Evolutionary conservation across 1,140 invertebrate species (phyloP), one percentile per base, ranked within the genome.

Genomic region (Eulimnadia texana): DNA sequence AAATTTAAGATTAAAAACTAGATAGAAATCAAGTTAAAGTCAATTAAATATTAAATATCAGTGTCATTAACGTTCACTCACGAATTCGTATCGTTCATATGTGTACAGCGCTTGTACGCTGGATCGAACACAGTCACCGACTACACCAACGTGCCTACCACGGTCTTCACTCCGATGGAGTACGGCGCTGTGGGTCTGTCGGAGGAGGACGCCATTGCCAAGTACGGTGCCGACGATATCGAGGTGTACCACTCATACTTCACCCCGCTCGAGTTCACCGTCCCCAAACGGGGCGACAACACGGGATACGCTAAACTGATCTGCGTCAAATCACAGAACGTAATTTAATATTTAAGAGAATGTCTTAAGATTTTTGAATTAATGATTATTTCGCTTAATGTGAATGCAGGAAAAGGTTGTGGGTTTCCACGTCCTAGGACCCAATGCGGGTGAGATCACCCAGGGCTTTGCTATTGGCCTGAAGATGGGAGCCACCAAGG

Each of bases 401-500:
- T n/a, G n/a, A n/a, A n/a, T n/a, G n/a, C 64, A 82, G 74, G 87
- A 96, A 72, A 80, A 79, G 67, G 84, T 99, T 20, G 73, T 98
- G 56, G 96, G 96, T 3, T 84, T 98, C 70, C 96, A 99, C 77
- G 93, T 95, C 68, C 73, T 95, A 53, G 93, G 94, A 9, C 94
- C 95, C 1, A 86, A 93, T 71, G 94, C 95, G 54, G 95, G 95
- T 24, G 96, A 99, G 80, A 85, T 98, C 47, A 96, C 95, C 58
- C 95, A 98, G 79, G 94, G 93, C 63, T 96, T 93, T 78, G 85
- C 89, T 33, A 70, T 79, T 53, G 76, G 72, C 74, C 76, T 68
- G 67, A 90, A 87, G 70, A 83, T 87, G 65, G 85, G 88, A 61
- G 80, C 94, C 60, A 98, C 89, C 51, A 93, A 97, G 76, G 82